These are phyloP conservation scores for Mormoops blainvillei DNA, from an alignment of 2,113 vertebrate genomes.

Conservation along the genomic window DNA sequence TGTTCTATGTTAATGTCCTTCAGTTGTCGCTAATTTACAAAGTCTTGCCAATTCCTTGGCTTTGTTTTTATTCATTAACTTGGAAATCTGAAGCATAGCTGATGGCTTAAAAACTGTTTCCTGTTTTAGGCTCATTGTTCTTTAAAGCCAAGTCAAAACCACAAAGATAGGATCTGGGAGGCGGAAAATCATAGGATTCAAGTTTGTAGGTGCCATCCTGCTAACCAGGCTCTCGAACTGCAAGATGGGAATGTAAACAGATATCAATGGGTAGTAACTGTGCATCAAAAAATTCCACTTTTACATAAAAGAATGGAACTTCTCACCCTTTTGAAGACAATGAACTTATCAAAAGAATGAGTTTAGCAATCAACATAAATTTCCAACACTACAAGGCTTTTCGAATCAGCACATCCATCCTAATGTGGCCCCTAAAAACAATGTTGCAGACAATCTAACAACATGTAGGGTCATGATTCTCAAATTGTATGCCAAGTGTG, in stretches of 20 bases:
- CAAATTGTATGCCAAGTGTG: neutral
- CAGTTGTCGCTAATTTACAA: neutral
- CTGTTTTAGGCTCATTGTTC: constrained; percentile 11
- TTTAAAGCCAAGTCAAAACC: neutral
- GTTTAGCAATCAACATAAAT: neutral
- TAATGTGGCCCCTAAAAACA: neutral
- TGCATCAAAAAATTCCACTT: neutral
- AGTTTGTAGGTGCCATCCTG: neutral
- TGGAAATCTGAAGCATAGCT: neutral
- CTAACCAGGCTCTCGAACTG: neutral
- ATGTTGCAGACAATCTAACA: neutral
- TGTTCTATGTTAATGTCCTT: neutral
- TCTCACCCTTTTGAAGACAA: neutral
- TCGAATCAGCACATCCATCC: neutral
- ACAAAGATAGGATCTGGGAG: neutral
- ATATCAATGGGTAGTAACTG: neutral
- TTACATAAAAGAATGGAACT: neutral
- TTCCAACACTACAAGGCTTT: neutral
- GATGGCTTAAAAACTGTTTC: constrained; percentile 8
- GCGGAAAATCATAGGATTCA: neutral
- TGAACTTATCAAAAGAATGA: neutral
- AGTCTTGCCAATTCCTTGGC: neutral
- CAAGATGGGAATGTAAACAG: neutral
- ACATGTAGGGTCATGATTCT: neutral
- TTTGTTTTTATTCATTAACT: constrained; percentile 42